phyloP scores from a whole-genome alignment of 2,113 vertebrate species.

The Sigmodon hispidus region DNA sequence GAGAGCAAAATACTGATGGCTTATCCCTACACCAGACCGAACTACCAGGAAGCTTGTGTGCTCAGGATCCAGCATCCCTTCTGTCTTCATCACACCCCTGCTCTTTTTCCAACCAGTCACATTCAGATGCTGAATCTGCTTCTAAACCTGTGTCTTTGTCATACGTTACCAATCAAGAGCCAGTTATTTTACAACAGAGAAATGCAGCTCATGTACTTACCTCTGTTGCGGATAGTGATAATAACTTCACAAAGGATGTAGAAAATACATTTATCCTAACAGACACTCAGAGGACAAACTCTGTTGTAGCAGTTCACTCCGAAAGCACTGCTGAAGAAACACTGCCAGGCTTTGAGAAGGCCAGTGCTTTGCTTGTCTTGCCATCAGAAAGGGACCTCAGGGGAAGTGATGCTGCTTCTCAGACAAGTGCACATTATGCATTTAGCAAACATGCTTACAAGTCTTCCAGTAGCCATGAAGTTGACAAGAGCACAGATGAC shows the following conservation, averaged over 20 bases:
- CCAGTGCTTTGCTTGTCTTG: slow-evolving; percentile 48
- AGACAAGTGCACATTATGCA: slow-evolving; percentile 65
- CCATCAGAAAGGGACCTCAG: slow-evolving; percentile 76
- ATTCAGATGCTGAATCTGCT: slow-evolving; percentile 72
- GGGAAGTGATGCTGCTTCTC: slow-evolving; percentile 76
- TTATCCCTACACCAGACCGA: slow-evolving; percentile 80
- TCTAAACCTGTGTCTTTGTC: slow-evolving; percentile 79
- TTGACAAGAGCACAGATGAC: slow-evolving; percentile 77
- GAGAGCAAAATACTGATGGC: slow-evolving; percentile 83
- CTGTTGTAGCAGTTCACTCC: slow-evolving; percentile 69
- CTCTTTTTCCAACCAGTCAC: slow-evolving; percentile 79
- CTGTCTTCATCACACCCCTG: slow-evolving; percentile 80
- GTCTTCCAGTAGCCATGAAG: slow-evolving; percentile 73
- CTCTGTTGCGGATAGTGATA: slow-evolving; percentile 76
- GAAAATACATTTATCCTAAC: slow-evolving; percentile 79
- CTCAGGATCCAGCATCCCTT: slow-evolving; percentile 79
- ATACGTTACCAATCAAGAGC: slow-evolving; percentile 81
- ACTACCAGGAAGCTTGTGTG: slow-evolving; percentile 71
- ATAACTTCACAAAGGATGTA: slow-evolving; percentile 74
- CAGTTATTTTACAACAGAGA: slow-evolving; percentile 78
- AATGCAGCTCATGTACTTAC: slow-evolving; percentile 70
- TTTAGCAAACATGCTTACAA: slow-evolving; percentile 78
- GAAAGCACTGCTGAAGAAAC: slow-evolving; percentile 76
- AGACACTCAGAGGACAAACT: slow-evolving; percentile 74
- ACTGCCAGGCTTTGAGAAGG: slow-evolving; percentile 79